Evolutionary conservation across 2,113 vertebrate species (phyloP).

Genomic region (Dipodomys merriami): DNA sequence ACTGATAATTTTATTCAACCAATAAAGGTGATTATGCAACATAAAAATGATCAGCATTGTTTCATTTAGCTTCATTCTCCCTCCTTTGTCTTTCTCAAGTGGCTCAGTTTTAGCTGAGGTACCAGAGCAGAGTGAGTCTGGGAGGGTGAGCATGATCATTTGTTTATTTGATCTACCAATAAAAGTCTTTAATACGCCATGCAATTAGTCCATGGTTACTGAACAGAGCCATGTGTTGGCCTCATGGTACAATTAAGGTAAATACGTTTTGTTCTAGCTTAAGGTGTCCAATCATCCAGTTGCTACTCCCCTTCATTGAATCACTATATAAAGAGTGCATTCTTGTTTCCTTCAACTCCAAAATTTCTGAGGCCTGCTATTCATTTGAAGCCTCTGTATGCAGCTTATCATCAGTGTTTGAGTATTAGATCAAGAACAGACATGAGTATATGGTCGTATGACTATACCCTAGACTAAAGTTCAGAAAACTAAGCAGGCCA

Average conservation of each 20-base stretch:
- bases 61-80: neutral
- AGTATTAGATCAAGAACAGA: neutral
- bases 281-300: neutral
- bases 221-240: too few relatives aligned
- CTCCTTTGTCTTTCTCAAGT: neutral
- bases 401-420: neutral
- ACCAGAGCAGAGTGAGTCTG: neutral
- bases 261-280: neutral
- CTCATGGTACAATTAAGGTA: too few relatives aligned
- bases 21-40: neutral
- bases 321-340: neutral
- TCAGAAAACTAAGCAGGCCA: neutral
- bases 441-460: neutral
- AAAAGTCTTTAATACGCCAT: neutral
- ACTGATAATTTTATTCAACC: neutral
- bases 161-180: neutral
- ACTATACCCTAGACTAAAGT: neutral
- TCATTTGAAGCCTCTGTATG: neutral
- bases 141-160: neutral
- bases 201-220: neutral
- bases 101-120: neutral
- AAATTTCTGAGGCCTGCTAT: neutral
- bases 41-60: neutral
- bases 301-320: neutral
- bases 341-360: neutral